phyloP scores from a whole-genome alignment of 2,888 invertebrate species.

The Eulithis testata region DNA sequence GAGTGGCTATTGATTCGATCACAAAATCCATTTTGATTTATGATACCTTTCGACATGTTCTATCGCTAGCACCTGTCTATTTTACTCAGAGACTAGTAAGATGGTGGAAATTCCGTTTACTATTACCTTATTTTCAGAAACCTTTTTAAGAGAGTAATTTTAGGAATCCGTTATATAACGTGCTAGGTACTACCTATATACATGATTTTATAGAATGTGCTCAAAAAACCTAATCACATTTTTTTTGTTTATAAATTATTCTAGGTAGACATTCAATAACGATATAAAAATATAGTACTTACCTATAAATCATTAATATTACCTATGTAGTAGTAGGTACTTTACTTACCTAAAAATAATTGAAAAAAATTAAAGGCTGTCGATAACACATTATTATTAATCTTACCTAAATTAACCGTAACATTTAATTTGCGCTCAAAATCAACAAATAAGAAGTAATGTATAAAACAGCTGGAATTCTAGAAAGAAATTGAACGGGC shows the following conservation, averaged over 20 bases:
- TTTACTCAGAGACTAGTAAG: conserved; percentile 41
- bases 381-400: not conserved
- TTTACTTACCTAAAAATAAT: no score
- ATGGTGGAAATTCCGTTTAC: not conserved
- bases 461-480: conserved; percentile 80
- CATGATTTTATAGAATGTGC: no score
- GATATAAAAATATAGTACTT: no score
- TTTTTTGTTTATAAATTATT: no score
- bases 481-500: conserved; percentile 76
- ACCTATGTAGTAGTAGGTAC: no score
- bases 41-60: conserved; percentile 55
- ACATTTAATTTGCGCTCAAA: conserved; percentile 70
- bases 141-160: no score
- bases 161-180: no score
- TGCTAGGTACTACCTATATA: no score
- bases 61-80: conserved; percentile 62
- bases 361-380: not conserved
- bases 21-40: conserved; percentile 70
- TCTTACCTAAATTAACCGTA: conserved; percentile 48
- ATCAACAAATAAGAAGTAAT: conserved; percentile 80
- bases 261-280: no score
- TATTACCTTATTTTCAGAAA: no score
- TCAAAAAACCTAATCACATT: no score
- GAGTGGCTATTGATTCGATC: conserved; percentile 63
- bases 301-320: no score